Percentiles rank a stretch among this genome's conserved stretches.
These are phyloP conservation scores for Malurus cyaneus DNA, from an alignment of 2,113 vertebrate genomes.

Conservation along the genomic window DNA sequence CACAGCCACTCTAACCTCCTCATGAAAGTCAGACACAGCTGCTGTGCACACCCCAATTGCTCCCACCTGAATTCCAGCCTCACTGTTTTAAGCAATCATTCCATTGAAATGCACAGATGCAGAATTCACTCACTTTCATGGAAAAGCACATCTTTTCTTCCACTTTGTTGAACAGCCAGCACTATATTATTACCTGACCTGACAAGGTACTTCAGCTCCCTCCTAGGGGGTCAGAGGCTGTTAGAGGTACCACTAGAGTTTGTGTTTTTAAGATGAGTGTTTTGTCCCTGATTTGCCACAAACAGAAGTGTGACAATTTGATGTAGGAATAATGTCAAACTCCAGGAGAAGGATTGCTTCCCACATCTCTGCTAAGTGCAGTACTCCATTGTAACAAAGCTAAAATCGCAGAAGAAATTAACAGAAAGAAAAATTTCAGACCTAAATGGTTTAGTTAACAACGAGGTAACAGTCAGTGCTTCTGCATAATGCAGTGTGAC, in stretches of 20 bases:
- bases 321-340: not conserved
- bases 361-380: not conserved
- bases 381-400: not conserved
- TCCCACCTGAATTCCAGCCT: not conserved
- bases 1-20: not conserved
- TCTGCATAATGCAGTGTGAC: not conserved
- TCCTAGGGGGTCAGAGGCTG: not conserved
- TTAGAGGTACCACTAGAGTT: not conserved
- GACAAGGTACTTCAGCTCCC: not conserved
- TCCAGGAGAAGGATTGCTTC: not conserved
- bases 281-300: not conserved
- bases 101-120: not conserved
- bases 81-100: not conserved
- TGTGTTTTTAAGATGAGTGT: not conserved
- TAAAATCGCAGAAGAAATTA: not conserved
- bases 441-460: not conserved
- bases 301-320: not conserved
- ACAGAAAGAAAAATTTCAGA: not conserved
- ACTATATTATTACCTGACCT: not conserved
- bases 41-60: not conserved
- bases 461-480: not conserved
- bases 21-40: not conserved
- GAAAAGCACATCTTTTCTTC: not conserved
- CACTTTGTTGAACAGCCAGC: not conserved
- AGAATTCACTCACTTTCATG: not conserved